Percentiles rank a stretch among this genome's conserved stretches.
Conservation (phyloP, 2,797 vertebrate species). For the Parauchenoglanis ngamensis region DNA sequence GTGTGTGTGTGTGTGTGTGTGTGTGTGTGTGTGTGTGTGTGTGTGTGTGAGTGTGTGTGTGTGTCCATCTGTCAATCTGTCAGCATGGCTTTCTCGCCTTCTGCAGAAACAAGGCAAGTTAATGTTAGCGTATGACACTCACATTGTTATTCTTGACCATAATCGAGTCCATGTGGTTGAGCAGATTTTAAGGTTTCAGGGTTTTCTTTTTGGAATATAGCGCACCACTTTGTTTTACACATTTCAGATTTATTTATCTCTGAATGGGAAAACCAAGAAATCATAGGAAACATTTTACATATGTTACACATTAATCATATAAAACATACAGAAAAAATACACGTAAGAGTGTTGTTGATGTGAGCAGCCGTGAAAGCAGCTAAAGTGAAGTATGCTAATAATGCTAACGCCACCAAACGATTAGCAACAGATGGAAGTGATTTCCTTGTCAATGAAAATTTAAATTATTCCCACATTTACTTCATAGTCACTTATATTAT, state of each 20-base stretch:
- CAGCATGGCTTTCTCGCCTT: background rate
- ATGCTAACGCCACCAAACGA: background rate
- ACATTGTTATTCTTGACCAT: conserved; percentile 20
- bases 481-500: background rate
- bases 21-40: background rate
- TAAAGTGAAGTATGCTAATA: background rate
- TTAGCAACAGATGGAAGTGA: background rate
- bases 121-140: background rate
- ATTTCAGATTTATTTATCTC: background rate
- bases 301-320: background rate
- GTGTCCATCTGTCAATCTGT: background rate
- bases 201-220: background rate
- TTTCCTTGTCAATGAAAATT: background rate
- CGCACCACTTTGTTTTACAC: background rate
- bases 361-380: background rate
- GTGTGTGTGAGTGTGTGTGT: background rate
- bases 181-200: background rate
- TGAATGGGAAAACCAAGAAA: background rate
- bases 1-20: too few species aligned
- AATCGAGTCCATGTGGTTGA: conserved; percentile 19
- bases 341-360: background rate
- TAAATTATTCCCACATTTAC: background rate
- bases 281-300: background rate
- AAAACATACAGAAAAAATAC: background rate
- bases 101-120: background rate